A percentile compares a stretch with the other conserved stretches of the same genome.
Conservation (phyloP, 2,113 vertebrate species). For the Calypte anna region DNA sequence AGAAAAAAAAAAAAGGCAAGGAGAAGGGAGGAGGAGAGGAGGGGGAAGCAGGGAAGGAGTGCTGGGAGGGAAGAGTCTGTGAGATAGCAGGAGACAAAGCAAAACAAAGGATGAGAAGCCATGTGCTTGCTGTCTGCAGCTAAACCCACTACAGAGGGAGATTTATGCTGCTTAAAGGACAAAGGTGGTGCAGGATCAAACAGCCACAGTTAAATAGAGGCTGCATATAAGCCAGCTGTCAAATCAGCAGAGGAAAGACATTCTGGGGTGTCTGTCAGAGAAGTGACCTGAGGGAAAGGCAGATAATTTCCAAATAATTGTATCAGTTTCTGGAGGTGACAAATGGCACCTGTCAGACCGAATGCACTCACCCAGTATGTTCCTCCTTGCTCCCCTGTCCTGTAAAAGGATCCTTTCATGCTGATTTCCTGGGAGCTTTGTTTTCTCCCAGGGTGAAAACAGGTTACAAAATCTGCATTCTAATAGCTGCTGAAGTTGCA, state of each 20-base stretch:
- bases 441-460: background rate
- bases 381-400: background rate
- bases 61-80: background rate
- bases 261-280: background rate
- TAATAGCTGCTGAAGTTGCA: background rate
- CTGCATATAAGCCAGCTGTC: background rate
- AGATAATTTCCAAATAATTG: background rate
- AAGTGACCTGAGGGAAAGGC: background rate
- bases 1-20: background rate
- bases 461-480: background rate
- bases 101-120: background rate
- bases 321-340: background rate
- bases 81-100: background rate
- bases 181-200: background rate
- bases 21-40: too few species aligned
- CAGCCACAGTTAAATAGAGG: background rate
- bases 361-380: background rate
- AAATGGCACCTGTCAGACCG: slow-evolving; percentile 1
- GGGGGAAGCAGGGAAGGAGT: background rate
- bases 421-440: background rate
- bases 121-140: background rate
- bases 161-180: slow-evolving; percentile 2
- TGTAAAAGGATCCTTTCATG: background rate
- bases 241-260: background rate
- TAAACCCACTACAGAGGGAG: background rate